Conservation (phyloP, 2,113 vertebrate species). For the Jaculus jaculus region DNA sequence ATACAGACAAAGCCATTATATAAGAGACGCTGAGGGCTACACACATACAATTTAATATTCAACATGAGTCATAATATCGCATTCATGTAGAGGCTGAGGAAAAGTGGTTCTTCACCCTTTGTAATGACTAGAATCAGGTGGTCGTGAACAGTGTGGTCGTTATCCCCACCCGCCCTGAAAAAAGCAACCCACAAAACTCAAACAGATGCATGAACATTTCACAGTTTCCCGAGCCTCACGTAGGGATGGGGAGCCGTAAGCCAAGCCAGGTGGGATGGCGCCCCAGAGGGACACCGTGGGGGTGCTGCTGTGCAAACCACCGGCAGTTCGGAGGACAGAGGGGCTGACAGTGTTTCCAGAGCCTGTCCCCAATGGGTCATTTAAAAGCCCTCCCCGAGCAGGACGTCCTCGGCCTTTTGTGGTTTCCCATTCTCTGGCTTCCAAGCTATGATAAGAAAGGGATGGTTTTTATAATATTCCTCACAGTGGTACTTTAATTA, state of each 20-base stretch:
- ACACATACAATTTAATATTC: not conserved
- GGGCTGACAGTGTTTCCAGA: not conserved
- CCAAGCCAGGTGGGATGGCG: constrained; percentile 43
- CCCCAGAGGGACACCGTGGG: too few species aligned
- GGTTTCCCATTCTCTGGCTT: not conserved
- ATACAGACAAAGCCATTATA: not conserved
- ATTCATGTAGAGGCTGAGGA: not conserved
- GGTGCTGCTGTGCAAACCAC: not conserved
- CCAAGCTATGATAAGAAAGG: constrained; percentile 14
- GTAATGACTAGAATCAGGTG: constrained; percentile 48
- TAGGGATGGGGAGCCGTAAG: not conserved
- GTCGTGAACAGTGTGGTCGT: constrained; percentile 32
- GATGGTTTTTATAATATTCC: constrained; percentile 45
- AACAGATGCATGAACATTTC: not conserved
- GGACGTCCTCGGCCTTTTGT: not conserved
- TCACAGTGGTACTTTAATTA: constrained; percentile 61
- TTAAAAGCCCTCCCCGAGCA: constrained; percentile 16
- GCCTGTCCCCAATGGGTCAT: not conserved
- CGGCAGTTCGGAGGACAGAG: not conserved
- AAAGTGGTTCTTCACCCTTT: constrained; percentile 32
- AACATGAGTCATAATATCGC: not conserved
- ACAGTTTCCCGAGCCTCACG: not conserved
- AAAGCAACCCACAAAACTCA: not conserved
- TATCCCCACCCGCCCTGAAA: not conserved
- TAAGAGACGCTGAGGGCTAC: not conserved